A percentile compares a stretch with the other conserved stretches of the same genome.
Conservation (phyloP, 2,113 vertebrate genomes). For the Rutilus rutilus region DNA sequence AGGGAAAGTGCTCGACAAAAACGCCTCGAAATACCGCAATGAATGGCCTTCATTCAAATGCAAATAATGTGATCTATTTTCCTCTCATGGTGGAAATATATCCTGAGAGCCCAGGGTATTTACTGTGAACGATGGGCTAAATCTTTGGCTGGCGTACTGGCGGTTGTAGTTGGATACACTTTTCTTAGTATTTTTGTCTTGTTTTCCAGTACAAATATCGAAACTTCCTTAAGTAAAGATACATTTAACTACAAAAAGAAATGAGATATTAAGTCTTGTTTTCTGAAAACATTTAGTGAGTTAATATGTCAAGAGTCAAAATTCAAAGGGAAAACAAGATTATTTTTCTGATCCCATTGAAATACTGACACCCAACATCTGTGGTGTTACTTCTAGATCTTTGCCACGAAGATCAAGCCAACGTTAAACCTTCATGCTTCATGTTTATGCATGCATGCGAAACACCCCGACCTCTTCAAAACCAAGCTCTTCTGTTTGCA, state of each 20-base stretch:
- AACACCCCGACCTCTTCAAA: constrained; percentile 39
- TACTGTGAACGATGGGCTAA: constrained; percentile 4
- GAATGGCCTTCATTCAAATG: constrained; percentile 52
- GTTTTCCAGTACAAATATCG: not conserved
- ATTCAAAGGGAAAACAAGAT: not conserved
- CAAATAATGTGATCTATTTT: constrained; percentile 45
- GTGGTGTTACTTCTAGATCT: not conserved
- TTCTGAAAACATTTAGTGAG: not conserved
- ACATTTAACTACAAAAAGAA: not conserved
- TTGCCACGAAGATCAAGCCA: not conserved
- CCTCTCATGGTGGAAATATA: constrained; percentile 21
- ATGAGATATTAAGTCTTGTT: not conserved
- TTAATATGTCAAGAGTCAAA: not conserved
- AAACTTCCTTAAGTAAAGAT: not conserved
- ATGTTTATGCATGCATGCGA: constrained; percentile 69
- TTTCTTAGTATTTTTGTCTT: not conserved
- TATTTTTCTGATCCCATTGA: not conserved
- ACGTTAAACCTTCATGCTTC: constrained; percentile 60
- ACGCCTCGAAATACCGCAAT: constrained; percentile 42
- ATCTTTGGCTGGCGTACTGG: not conserved
- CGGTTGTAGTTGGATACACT: not conserved
- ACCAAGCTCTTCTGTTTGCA: constrained; percentile 65
- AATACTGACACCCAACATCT: not conserved
- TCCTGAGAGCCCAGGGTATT: constrained; percentile 13
- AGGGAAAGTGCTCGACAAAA: constrained; percentile 52